Percentiles rank a stretch among this genome's conserved stretches.
phyloP scores from a whole-genome alignment of 2,888 invertebrate species.

The Rhogogaster chlorosoma region DNA sequence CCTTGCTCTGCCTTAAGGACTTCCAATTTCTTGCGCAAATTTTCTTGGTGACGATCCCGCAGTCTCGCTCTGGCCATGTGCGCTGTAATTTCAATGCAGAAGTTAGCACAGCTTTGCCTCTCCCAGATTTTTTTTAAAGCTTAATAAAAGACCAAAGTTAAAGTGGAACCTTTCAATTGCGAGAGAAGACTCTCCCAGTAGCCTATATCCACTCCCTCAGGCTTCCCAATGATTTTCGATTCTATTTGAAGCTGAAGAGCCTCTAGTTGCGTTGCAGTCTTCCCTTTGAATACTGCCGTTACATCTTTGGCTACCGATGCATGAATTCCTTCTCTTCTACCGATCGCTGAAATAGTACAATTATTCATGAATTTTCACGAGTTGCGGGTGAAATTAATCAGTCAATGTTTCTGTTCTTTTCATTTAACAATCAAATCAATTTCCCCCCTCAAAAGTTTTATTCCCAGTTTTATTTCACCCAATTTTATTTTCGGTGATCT shows the following conservation, averaged over 20 bases:
- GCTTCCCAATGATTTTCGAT: conserved; percentile 89
- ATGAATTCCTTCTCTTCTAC: conserved; percentile 90
- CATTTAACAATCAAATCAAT: neutral
- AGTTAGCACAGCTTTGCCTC: neutral
- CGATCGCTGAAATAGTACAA: conserved; percentile 75
- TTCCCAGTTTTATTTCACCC: neutral
- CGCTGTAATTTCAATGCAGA: conserved; percentile 79
- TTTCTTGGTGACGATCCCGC: conserved; percentile 94
- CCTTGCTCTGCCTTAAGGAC: conserved; percentile 93
- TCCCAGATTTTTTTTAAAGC: neutral
- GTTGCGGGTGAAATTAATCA: too few species aligned
- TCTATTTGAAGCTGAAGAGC: conserved; percentile 92
- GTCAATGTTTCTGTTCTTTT: too few species aligned
- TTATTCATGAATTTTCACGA: neutral
- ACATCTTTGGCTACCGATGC: conserved; percentile 95
- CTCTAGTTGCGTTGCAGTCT: conserved; percentile 92
- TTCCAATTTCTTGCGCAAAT: conserved; percentile 92
- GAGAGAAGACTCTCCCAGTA: conserved; percentile 98
- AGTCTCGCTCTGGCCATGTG: conserved; percentile 96
- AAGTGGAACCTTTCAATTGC: conserved; percentile 87
- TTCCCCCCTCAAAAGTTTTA: neutral
- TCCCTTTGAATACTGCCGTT: conserved; percentile 93
- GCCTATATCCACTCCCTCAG: conserved; percentile 96
- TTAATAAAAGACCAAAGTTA: neutral
- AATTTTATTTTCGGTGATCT: conserved; percentile 43